Conservation (phyloP, 2,888 invertebrate species). For the Harmothoe impar region DNA sequence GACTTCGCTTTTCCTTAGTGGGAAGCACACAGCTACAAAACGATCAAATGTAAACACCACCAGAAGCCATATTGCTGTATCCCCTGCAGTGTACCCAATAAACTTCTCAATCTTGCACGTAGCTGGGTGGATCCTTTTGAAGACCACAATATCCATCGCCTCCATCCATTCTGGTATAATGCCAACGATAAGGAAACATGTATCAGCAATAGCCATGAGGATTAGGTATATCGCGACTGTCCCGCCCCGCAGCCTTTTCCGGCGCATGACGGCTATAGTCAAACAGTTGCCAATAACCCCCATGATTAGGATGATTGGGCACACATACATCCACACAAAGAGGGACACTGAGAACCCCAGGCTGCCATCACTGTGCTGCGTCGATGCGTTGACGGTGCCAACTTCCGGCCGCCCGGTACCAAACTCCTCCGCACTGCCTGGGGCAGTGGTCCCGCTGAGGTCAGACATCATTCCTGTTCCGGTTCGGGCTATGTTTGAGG, state of each 20-base stretch:
- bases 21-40: slow-evolving; percentile 78
- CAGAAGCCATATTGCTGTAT: slow-evolving; percentile 79
- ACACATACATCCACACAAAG: slow-evolving; percentile 69
- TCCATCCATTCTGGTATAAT: slow-evolving; percentile 73
- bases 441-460: neutral
- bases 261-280: slow-evolving; percentile 70
- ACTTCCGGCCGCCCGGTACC: neutral
- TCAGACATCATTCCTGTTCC: neutral
- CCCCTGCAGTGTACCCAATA: slow-evolving; percentile 76
- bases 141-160: slow-evolving; percentile 63
- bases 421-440: neutral
- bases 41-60: slow-evolving; percentile 79
- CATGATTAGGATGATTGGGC: slow-evolving; percentile 69
- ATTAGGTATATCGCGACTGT: slow-evolving; percentile 70
- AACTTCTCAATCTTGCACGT: slow-evolving; percentile 78
- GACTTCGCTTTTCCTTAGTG: slow-evolving; percentile 73
- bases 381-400: neutral
- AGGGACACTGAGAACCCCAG: slow-evolving; percentile 6
- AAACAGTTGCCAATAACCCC: slow-evolving; percentile 71
- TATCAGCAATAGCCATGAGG: slow-evolving; percentile 71
- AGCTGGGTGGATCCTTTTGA: slow-evolving; percentile 66
- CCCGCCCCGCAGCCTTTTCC: slow-evolving; percentile 68
- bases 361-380: neutral
- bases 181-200: slow-evolving; percentile 69
- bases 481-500: neutral